A percentile compares a stretch with the other conserved stretches of the same genome.
Evolutionary conservation across 2,113 vertebrate species (phyloP).

Genomic region (Scolopax mira): DNA sequence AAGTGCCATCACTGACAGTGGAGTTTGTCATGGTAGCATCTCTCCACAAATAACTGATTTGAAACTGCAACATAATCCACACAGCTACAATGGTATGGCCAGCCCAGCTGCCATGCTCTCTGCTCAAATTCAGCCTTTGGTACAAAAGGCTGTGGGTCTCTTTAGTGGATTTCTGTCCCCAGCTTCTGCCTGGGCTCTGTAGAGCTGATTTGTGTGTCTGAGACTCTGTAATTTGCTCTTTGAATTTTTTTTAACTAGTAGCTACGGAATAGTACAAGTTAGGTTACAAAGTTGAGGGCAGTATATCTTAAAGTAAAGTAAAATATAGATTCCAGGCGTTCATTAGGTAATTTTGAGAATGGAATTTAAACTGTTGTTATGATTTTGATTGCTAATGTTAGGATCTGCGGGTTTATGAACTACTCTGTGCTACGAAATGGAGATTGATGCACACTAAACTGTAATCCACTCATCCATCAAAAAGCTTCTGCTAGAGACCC

Average conservation of each 20-base stretch:
- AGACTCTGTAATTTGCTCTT: neutral
- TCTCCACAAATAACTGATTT: neutral
- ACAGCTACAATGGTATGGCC: neutral
- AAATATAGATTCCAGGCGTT: neutral
- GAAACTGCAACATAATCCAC: neutral
- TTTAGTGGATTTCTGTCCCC: neutral
- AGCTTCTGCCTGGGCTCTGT: neutral
- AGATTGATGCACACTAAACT: neutral
- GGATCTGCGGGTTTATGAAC: neutral
- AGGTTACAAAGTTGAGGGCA: neutral
- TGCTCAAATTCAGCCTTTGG: neutral
- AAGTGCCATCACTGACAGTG: neutral
- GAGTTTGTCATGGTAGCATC: neutral
- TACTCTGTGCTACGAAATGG: neutral
- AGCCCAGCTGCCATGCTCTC: neutral
- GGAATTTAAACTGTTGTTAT: neutral
- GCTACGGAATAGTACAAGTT: neutral
- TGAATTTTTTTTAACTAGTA: neutral
- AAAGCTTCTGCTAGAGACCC: slow-evolving; percentile 2
- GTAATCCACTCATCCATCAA: neutral
- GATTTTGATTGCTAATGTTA: neutral
- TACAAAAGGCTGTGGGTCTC: neutral
- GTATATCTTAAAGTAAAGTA: neutral
- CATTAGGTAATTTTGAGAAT: neutral
- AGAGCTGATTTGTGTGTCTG: neutral